Evolutionary conservation across 2,797 vertebrate species (phyloP).

Genomic region (Selene dorsalis): DNA sequence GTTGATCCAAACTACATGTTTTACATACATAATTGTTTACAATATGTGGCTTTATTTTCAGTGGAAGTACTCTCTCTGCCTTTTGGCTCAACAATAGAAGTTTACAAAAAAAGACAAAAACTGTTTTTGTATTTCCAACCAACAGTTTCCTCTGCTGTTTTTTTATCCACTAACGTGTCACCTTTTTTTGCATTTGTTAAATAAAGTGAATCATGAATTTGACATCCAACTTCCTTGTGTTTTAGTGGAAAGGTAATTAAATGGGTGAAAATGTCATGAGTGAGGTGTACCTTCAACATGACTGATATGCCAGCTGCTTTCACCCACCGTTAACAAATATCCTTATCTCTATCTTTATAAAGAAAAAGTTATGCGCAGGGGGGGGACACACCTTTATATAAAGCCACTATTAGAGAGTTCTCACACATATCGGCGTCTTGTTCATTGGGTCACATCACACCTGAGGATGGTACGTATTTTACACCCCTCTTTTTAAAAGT

Average conservation of each 20-base stretch:
- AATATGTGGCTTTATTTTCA: constrained; percentile 52
- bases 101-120: constrained; percentile 55
- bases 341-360: constrained; percentile 17
- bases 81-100: constrained; percentile 58
- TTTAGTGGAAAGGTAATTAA: not conserved
- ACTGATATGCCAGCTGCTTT: not conserved
- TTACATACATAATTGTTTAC: constrained; percentile 53
- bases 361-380: not conserved
- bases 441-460: constrained; percentile 4
- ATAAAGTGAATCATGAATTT: constrained; percentile 32
- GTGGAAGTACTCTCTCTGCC: constrained; percentile 51
- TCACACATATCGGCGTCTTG: constrained; percentile 6
- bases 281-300: constrained; percentile 11
- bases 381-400: constrained; percentile 24
- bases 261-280: not conserved
- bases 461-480: constrained; percentile 62
- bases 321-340: constrained; percentile 63
- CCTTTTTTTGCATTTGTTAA: constrained; percentile 25
- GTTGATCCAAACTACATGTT: constrained; percentile 41
- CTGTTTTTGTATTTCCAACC: constrained; percentile 27
- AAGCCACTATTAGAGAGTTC: constrained; percentile 4
- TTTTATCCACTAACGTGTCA: constrained; percentile 13
- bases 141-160: constrained; percentile 21
- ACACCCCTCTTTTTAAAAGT: not conserved
- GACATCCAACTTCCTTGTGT: not conserved